phyloP scores from a whole-genome alignment of 1,140 invertebrate genomes.

The Tribolium madens region DNA sequence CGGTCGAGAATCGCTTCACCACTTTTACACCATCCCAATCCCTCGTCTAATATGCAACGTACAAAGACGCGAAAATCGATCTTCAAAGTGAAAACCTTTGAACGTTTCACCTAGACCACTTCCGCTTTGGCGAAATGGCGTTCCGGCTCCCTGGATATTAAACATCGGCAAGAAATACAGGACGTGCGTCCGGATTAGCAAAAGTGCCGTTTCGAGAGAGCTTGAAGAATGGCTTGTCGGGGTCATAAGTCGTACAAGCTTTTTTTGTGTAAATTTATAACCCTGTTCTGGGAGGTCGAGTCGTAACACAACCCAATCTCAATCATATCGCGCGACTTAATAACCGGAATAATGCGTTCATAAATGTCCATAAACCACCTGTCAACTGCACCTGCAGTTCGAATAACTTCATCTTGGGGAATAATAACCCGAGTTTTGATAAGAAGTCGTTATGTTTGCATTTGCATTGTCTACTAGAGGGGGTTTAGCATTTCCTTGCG shows the following conservation, averaged over 20 bases:
- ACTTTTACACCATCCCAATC: background rate
- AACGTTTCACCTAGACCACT: background rate
- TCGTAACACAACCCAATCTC: no score
- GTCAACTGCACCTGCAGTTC: no score
- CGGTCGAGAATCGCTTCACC: background rate
- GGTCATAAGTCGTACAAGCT: slow-evolving; percentile 1
- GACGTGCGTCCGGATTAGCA: slow-evolving; percentile 18
- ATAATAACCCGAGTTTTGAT: no score
- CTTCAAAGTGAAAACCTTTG: background rate
- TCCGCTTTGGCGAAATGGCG: slow-evolving; percentile 26
- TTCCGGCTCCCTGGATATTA: slow-evolving; percentile 17
- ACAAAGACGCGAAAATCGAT: slow-evolving; percentile 6
- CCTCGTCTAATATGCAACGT: background rate
- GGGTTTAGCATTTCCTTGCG: slow-evolving; percentile 8
- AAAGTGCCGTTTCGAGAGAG: slow-evolving; percentile 16
- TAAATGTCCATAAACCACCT: no score
- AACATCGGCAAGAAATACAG: slow-evolving; percentile 27
- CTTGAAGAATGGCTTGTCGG: slow-evolving; percentile 25
- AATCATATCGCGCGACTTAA: no score
- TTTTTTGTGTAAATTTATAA: background rate
- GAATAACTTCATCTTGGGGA: no score
- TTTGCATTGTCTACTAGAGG: background rate
- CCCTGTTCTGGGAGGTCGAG: no score
- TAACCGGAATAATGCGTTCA: no score
- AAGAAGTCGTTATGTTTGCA: background rate